Percentiles rank a stretch among this genome's conserved stretches.
Conservation (phyloP, 1,140 invertebrate species). For the Pseudomyrmex dendroicus region DNA sequence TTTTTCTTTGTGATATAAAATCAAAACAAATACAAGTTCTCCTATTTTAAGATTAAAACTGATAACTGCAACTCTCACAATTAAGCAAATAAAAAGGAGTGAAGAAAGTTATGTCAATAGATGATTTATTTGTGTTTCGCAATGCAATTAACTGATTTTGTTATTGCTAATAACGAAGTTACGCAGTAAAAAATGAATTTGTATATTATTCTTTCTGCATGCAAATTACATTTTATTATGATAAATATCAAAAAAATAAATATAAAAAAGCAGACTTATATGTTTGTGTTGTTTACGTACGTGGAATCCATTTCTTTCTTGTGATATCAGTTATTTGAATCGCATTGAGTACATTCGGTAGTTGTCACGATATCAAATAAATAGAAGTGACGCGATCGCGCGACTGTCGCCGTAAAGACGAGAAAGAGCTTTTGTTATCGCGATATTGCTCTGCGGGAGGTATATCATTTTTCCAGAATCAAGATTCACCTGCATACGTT, state of each 20-base stretch:
- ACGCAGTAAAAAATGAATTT: no score
- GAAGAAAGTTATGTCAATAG: background rate
- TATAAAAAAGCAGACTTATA: background rate
- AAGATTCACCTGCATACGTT: background rate
- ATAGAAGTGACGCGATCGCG: constrained; percentile 22
- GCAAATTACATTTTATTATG: background rate
- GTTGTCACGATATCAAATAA: constrained; percentile 16
- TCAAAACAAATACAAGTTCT: background rate
- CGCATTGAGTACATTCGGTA: background rate
- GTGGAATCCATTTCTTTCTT: constrained; percentile 6
- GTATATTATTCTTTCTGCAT: no score
- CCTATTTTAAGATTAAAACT: background rate
- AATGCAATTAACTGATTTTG: background rate
- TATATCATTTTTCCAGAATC: constrained; percentile 29
- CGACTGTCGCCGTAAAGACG: constrained; percentile 10
- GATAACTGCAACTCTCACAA: background rate
- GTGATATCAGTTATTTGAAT: constrained; percentile 18
- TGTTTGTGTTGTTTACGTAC: background rate
- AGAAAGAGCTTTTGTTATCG: constrained; percentile 11
- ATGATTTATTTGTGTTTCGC: background rate
- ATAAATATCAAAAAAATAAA: background rate
- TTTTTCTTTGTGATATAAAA: background rate
- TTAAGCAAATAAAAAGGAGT: background rate
- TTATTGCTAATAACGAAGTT: background rate
- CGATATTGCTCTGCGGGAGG: constrained; percentile 48